These are phyloP conservation scores for Frankliniella fusca DNA, from an alignment of 2,888 invertebrate genomes.

Conservation along the genomic window DNA sequence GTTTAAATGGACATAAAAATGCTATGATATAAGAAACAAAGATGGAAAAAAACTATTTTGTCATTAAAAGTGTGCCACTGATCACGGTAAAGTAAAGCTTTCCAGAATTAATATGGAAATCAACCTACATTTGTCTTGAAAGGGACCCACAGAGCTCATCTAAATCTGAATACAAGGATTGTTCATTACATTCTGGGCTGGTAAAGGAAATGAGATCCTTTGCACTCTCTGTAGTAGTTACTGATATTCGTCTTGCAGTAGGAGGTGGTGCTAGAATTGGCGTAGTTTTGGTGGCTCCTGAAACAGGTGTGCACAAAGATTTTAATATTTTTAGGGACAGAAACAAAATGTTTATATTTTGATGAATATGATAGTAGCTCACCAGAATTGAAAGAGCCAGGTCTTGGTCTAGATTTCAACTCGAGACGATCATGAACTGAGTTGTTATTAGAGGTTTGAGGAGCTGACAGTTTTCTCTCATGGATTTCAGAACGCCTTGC, in stretches of 20 bases:
- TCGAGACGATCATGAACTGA: slow-evolving; percentile 45
- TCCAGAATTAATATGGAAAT: not conserved
- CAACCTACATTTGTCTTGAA: not conserved
- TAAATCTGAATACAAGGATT: slow-evolving; percentile 10
- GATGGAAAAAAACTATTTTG: not conserved
- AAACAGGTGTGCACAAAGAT: not conserved
- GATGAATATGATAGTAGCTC: slow-evolving; percentile 5
- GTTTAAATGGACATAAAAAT: not conserved
- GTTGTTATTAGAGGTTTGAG: slow-evolving; percentile 29
- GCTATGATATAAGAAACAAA: not conserved
- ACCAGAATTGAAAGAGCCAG: slow-evolving; percentile 52
- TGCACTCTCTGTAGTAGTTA: slow-evolving; percentile 32
- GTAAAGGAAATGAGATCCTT: slow-evolving; percentile 66
- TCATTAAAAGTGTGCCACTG: not conserved
- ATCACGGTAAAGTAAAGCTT: not conserved
- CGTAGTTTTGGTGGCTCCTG: slow-evolving; percentile 39
- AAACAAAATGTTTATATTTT: slow-evolving; percentile 1
- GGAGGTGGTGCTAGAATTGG: slow-evolving; percentile 43
- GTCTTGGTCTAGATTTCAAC: slow-evolving; percentile 56
- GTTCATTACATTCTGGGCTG: slow-evolving; percentile 53
- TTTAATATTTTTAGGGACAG: slow-evolving; percentile 5
- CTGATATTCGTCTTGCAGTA: slow-evolving; percentile 37
- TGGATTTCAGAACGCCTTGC: not conserved
- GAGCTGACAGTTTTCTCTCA: not conserved
- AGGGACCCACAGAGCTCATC: not conserved